These are phyloP conservation scores for Triplophysa rosa DNA, from an alignment of 2,113 vertebrate genomes.

Conservation along the genomic window DNA sequence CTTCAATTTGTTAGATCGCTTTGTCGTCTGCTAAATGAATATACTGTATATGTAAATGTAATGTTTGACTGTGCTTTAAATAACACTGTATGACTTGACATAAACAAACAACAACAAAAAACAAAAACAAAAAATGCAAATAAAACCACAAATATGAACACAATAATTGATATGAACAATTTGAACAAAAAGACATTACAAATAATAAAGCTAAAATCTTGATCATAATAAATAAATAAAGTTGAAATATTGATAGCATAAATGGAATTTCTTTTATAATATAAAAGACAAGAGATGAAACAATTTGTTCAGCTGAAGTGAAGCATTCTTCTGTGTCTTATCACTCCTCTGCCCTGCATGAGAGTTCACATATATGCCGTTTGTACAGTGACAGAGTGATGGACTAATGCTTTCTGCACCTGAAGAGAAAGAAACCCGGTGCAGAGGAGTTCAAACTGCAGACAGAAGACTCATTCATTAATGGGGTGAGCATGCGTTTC, in stretches of 20 bases:
- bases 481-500: slow-evolving; percentile 5
- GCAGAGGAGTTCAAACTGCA: slow-evolving; percentile 63
- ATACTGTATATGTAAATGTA: no score
- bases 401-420: slow-evolving; percentile 56
- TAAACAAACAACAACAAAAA: no score
- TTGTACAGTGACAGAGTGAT: slow-evolving; percentile 47
- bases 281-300: neutral
- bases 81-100: neutral
- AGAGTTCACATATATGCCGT: neutral
- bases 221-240: no score
- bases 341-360: neutral
- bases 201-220: no score
- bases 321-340: neutral
- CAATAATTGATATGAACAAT: no score
- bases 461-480: slow-evolving; percentile 70
- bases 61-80: no score
- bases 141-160: no score
- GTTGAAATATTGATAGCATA: no score
- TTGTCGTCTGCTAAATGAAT: no score
- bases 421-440: slow-evolving; percentile 52
- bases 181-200: neutral
- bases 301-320: neutral
- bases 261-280: neutral
- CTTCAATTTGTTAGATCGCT: no score
- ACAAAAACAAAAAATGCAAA: no score